These are phyloP conservation scores for Cryptosula pallasiana DNA, from an alignment of 2,888 invertebrate genomes.

Conservation along the genomic window DNA sequence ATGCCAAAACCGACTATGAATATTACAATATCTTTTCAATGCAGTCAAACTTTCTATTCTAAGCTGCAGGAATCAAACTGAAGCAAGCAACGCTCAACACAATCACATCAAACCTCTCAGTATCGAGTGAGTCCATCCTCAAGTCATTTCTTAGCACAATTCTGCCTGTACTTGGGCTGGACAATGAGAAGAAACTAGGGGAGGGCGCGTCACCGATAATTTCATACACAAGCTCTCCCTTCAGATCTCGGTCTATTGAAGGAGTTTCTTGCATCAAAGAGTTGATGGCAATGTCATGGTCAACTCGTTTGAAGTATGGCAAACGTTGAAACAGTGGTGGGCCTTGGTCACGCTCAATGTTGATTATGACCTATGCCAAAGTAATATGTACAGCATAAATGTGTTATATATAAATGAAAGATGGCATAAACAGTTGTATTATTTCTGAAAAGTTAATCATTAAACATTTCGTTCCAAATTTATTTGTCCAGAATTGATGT, in stretches of 20 bases:
- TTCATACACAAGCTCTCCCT: constrained; percentile 30
- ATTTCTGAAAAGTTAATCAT: too few species aligned
- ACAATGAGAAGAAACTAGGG: constrained; percentile 36
- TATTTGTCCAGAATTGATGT: too few species aligned
- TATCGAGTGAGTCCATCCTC: constrained; percentile 33
- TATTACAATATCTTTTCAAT: too few species aligned
- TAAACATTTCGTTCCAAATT: too few species aligned
- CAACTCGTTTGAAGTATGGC: constrained; percentile 28
- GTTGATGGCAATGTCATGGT: constrained; percentile 27
- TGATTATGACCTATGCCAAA: background rate
- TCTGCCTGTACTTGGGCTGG: constrained; percentile 31
- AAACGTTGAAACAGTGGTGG: constrained; percentile 24
- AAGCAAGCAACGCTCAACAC: too few species aligned
- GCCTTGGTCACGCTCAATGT: background rate
- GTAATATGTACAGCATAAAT: too few species aligned
- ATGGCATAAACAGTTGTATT: too few species aligned
- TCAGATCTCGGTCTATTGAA: constrained; percentile 27
- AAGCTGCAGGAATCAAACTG: too few species aligned
- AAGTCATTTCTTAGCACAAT: constrained; percentile 35
- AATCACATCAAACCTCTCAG: too few species aligned
- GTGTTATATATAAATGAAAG: too few species aligned
- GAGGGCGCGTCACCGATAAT: constrained; percentile 35
- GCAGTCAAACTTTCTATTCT: too few species aligned
- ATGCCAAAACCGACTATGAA: too few species aligned
- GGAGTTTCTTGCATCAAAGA: constrained; percentile 27